Base-by-base conservation (phyloP, 2,113 vertebrate species). In the Callopanchax toddi region DNA sequence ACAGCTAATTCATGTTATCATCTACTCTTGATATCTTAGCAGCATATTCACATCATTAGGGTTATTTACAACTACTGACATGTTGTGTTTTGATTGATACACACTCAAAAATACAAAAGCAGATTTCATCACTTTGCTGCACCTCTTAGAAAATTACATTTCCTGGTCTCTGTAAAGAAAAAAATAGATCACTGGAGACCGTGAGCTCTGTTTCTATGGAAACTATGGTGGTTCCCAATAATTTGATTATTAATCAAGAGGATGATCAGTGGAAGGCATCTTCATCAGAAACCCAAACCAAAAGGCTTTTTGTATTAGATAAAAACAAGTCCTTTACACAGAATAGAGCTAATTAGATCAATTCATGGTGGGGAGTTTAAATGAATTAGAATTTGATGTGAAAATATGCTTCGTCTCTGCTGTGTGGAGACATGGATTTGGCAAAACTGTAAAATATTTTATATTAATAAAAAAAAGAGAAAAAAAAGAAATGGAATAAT, bases 191-290 rank as follows among this genome's bases (percentile, higher is more conserved):
- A 43, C 36, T n/a, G 22, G 37, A 82, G 51, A 69, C 29, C 29
- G 53, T 44, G 42, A 74, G 40, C 26, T 53, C 49, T 71, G 81
- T 84, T 80, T 73, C 71, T 63, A 84, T 86, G 67, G 78, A 72
- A 79, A 78, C 79, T 67, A 74, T 57, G 21, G 40, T 26, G 15
- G 65, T 46, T 9, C 52, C 48, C 36, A 63, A 69, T 66, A 66
- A 71, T 74, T 69, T 2, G 37, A 66, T 71, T 78, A 79, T 68
- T 74, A 81, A 81, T 76, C 46, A 71, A 66, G 39, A 66, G 39
- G 15, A 37, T 49, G 78, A 63, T 84, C 48, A 72, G 44, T 65
- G 1, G 25, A 55, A 22, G 65, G 43, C 25, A 22, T 67, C 78
- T 58, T 72, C 22, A 63, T 57, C 32, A 61, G 36, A 75, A 52